Evolutionary conservation across 2,797 vertebrate species (phyloP), one percentile per base, ranked within the genome.

Genomic region (Lacerta bilineata): DNA sequence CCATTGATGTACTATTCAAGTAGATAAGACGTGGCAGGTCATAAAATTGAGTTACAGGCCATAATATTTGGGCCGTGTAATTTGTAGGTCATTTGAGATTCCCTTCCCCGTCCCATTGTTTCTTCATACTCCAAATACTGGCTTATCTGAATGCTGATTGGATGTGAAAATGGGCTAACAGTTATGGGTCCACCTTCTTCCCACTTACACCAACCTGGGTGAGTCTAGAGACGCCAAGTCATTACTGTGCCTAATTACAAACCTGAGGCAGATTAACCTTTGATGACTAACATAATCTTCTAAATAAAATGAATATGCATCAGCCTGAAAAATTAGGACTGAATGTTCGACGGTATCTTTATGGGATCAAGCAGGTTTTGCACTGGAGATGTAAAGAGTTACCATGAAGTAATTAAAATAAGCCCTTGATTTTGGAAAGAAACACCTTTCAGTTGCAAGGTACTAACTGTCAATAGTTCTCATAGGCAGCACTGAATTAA

Each of bases 231-330:
- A 93, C 0, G 80, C 93, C 90, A 94, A 94, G 89, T 93, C 94
- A 95, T 92, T 88, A 91, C 91, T 94, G 87, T 89, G 84, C 46
- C 94, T 96, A 95, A 96, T 96, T 95, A 95, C 91, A 94, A 94
- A 94, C 93, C 93, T 84, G 89, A 92, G 92, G 93, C 89, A 92
- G 94, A 95, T 95, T 96, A 95, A 95, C 95, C 94, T 95, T 94
- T 95, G 95, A 96, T 94, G 94, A 95, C 93, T 95, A 94, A 95
- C 93, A 93, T 95, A 94, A 96, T 94, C 94, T 94, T 93, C 93
- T 94, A 95, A 95, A 94, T 92, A 95, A 95, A 95, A 96, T 96
- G 92, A 96, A 95, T 95, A 96, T 95, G 93, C 94, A 95, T 94
- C 92, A 94, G 91, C 83, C 93, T 94, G 93, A 88, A 95, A 95